phyloP scores from a whole-genome alignment of 2,888 invertebrate genomes.

The Drosophila longiperda region DNA sequence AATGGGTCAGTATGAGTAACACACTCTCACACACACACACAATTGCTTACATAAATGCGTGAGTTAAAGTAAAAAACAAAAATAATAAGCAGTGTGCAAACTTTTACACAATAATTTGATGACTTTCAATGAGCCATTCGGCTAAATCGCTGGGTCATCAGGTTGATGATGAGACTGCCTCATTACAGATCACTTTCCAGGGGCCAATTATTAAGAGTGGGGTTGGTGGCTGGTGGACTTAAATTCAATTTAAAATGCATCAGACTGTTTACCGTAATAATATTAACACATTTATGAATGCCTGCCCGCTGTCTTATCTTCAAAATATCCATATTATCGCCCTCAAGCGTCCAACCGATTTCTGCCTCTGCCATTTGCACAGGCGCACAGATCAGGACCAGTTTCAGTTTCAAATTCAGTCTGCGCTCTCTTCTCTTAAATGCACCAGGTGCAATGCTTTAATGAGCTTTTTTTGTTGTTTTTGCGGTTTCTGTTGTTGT shows the following conservation, averaged over 20 bases:
- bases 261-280: constrained; percentile 79
- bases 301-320: constrained; percentile 39
- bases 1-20: constrained; percentile 35
- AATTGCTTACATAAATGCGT: not conserved
- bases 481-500: constrained; percentile 13
- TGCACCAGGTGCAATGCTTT: constrained; percentile 75
- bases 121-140: constrained; percentile 67
- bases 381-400: constrained; percentile 22
- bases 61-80: not conserved
- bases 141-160: constrained; percentile 58
- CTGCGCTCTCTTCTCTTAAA: constrained; percentile 19
- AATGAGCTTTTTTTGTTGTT: constrained; percentile 68
- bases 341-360: constrained; percentile 52
- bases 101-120: constrained; percentile 65
- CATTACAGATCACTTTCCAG: constrained; percentile 51
- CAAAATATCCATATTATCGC: constrained; percentile 43
- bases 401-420: constrained; percentile 32
- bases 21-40: constrained; percentile 1
- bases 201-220: constrained; percentile 65
- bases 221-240: constrained; percentile 45
- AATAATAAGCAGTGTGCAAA: constrained; percentile 60
- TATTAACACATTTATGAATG: constrained; percentile 76
- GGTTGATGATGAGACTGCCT: constrained; percentile 47
- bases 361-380: constrained; percentile 23
- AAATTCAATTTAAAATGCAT: constrained; percentile 79